Conservation (phyloP, 2,888 invertebrate species). For the Hyposoter dolosus region DNA sequence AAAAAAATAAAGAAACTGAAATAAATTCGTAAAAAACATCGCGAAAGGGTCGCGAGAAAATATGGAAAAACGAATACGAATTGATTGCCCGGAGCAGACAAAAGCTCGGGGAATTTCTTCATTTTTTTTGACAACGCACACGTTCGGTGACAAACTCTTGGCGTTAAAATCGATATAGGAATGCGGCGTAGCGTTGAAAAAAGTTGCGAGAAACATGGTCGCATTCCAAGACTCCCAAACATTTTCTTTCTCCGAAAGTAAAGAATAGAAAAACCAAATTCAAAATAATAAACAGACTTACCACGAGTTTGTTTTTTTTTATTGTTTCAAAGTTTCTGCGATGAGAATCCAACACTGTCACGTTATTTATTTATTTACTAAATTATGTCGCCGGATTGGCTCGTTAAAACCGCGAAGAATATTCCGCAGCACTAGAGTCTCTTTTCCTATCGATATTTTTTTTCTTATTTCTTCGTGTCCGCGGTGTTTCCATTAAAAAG, state of each 20-base stretch:
- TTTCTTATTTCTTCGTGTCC: slow-evolving; percentile 10
- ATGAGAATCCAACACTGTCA: slow-evolving; percentile 32
- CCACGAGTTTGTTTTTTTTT: slow-evolving; percentile 20
- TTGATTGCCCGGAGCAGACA: neutral
- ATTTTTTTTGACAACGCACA: slow-evolving; percentile 44
- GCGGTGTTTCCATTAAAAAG: slow-evolving; percentile 80
- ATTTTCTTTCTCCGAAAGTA: slow-evolving; percentile 16
- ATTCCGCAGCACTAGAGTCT: slow-evolving; percentile 7
- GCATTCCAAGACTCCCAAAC: slow-evolving; percentile 75
- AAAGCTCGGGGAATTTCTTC: neutral
- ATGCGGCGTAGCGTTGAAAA: slow-evolving; percentile 82
- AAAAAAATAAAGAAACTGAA: neutral
- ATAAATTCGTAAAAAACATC: neutral
- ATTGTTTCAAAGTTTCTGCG: neutral
- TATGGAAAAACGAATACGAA: neutral
- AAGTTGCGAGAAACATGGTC: slow-evolving; percentile 72
- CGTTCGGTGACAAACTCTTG: slow-evolving; percentile 41
- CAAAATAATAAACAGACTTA: neutral
- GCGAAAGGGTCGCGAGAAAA: neutral
- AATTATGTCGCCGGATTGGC: neutral
- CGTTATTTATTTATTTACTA: slow-evolving; percentile 19
- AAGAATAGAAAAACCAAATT: neutral
- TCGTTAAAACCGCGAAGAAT: slow-evolving; percentile 4
- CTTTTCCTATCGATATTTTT: slow-evolving; percentile 10
- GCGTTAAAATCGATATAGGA: slow-evolving; percentile 83